These are phyloP conservation scores for Mizuhopecten yessoensis DNA, from an alignment of 1,140 invertebrate species.

Conservation along the genomic window DNA sequence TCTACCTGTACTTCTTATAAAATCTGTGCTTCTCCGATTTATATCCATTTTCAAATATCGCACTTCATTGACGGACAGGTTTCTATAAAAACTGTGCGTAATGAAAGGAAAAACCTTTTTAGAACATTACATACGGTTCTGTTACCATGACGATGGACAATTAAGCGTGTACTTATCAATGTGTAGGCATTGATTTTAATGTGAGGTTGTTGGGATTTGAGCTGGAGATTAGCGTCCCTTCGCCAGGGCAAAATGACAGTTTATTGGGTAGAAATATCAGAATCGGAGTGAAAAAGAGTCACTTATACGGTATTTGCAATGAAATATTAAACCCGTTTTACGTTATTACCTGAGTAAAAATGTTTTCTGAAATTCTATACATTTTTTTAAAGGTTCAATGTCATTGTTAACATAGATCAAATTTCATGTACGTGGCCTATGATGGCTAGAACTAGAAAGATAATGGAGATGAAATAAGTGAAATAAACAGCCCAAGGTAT, in stretches of 20 bases:
- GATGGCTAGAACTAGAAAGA: not conserved
- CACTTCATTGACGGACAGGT: not conserved
- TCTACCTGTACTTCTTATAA: not conserved
- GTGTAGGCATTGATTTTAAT: not conserved
- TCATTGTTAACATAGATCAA: not conserved
- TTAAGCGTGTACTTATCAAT: not conserved
- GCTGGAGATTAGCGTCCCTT: not conserved
- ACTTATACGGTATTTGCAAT: not conserved
- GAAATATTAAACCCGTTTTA: not conserved
- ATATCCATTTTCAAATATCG: not conserved
- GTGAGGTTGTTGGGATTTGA: not conserved
- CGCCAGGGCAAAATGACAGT: not conserved
- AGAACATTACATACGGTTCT: not conserved
- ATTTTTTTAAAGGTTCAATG: not conserved
- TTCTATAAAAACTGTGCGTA: not conserved
- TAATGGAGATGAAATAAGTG: not conserved
- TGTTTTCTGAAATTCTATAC: not conserved
- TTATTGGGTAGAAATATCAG: constrained; percentile 3
- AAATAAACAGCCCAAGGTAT: not conserved
- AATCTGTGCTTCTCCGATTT: not conserved
- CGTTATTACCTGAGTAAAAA: not conserved
- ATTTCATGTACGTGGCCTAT: not conserved
- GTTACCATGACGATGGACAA: not conserved
- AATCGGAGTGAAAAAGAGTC: not conserved
- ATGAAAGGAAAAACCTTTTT: constrained; percentile 13